phyloP scores from a whole-genome alignment of 2,113 vertebrate genomes.

The Tapirus terrestris region DNA sequence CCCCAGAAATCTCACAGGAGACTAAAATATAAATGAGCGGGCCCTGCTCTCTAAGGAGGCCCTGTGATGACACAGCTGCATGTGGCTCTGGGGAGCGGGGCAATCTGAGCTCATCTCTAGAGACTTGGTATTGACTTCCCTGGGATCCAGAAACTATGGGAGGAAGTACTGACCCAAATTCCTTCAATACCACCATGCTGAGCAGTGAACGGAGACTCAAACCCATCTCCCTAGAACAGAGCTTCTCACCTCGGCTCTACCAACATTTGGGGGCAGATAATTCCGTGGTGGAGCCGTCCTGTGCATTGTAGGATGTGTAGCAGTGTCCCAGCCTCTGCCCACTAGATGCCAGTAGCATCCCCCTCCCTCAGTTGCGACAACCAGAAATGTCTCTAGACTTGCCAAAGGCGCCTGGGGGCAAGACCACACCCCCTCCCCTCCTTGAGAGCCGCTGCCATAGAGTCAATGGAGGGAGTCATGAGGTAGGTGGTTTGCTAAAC shows the following conservation, averaged over 20 bases:
- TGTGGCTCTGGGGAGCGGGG: not conserved
- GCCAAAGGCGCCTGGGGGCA: too few species aligned
- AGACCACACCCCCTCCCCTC: not conserved
- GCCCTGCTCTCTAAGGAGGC: not conserved
- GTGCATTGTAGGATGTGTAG: not conserved
- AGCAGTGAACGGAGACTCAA: not conserved
- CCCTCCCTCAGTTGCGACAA: not conserved
- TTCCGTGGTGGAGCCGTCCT: not conserved
- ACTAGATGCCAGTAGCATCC: not conserved
- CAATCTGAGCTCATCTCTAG: rapidly evolving
- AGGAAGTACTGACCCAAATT: not conserved
- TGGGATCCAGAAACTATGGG: not conserved
- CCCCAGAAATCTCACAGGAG: not conserved
- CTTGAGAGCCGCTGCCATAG: too few species aligned
- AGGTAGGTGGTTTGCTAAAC: not conserved
- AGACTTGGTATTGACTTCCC: not conserved
- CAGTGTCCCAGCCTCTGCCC: not conserved
- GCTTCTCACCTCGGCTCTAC: not conserved
- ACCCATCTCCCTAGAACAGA: not conserved
- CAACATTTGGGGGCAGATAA: too few species aligned
- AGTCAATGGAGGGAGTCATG: not conserved
- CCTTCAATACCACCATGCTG: not conserved
- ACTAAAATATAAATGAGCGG: not conserved
- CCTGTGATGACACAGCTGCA: not conserved
- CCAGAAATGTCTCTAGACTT: not conserved